Base-by-base conservation (phyloP, 64 coral and sea anemone genomes). In the Cladopsammia gracilis region DNA sequence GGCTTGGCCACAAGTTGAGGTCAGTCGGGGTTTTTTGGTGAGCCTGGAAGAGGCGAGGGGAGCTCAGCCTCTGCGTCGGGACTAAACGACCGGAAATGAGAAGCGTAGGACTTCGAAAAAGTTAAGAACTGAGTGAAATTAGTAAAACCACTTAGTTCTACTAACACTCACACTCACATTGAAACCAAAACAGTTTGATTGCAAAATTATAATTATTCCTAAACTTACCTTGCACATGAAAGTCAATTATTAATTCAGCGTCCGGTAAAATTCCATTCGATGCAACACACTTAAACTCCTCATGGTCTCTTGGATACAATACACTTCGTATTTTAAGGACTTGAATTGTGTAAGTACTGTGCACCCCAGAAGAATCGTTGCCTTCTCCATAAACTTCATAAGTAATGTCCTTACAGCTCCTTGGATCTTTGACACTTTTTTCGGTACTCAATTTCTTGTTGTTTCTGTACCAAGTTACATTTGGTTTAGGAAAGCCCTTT, bases 141-240 rank as follows among this genome's bases (percentile, higher is more conserved):
- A 34, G 34, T 34, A 2, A 34, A 34, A 34, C 34, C 34, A 34
- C 34, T 34, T 34, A 34, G 34, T 34, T 34, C 34, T 34, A 34
- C 34, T 34, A 34, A 34, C 34, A 34, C 34, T 34, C 34, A 34
- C 34, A 34, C 34, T 34, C 34, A 34, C 34, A 34, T 34, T 34
- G 2, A 34, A 34, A 34, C 34, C 34, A 34, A 34, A 34, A 34
- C 34, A 34, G 34, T 34, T 34, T 34, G 34, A 34, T 34, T 34
- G 34, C 34, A 34, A 2, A 34, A 34, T 34, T 34, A 34, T 34
- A 34, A 34, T 34, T 34, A 34, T 34, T 34, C 34, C 34, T 34
- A 34, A 34, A 83, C 79, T 26, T 86, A 93, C 91, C 79, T 57
- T 65, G 34, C 6, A 90, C 53, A 11, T 90, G 6, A 19, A 90